Base-by-base conservation (phyloP, 2,888 invertebrate species). In the Biston stratarius region DNA sequence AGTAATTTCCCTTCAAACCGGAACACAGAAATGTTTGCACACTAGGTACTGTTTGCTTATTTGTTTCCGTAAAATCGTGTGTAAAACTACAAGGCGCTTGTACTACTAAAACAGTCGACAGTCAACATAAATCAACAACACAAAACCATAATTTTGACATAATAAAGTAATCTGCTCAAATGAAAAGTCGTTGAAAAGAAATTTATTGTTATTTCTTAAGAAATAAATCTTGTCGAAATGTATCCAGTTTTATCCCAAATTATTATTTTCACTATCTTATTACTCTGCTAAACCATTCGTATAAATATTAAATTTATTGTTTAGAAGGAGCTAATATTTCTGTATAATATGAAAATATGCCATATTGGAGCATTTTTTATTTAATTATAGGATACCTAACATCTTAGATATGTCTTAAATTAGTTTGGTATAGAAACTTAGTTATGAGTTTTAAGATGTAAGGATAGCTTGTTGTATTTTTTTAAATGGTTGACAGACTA, bases 301-400 rank as follows among this genome's bases (percentile, higher is more conserved):
- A 34, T 34, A 51, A 15, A 61, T 36, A 34, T 61, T 5, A 36
- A 9, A 6, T 36, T 14, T 8, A 2, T n/a, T 11, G 10, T 51
- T 52, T 36, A 24, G 24, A 24, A 11, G 14, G 15, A 63, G 51
- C 44, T 57, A 42, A 44, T 49, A 57, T 56, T 49, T 44, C 48
- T 51, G 49, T 62, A 57, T 42, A 48, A 49, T 62, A 42, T 55
- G n/a, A 56, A 47, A 62, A 55, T 47, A 47, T 47, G 8, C 8
- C 42, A 8, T 8, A 14, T 6, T 24, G 24, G 1, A 47, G 9
- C 14, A 0, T 14, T 47, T 14, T 47, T 15, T 0, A 47, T 5
- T 47, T n/a, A 7, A 14, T 47, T 14, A 2, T 6, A 47, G 15
- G 7, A 47, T 47, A 24, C 3, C 1, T 24, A 24, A 24, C 24